phyloP scores from a whole-genome alignment of 2,113 vertebrate species.

The Polypterus senegalus region DNA sequence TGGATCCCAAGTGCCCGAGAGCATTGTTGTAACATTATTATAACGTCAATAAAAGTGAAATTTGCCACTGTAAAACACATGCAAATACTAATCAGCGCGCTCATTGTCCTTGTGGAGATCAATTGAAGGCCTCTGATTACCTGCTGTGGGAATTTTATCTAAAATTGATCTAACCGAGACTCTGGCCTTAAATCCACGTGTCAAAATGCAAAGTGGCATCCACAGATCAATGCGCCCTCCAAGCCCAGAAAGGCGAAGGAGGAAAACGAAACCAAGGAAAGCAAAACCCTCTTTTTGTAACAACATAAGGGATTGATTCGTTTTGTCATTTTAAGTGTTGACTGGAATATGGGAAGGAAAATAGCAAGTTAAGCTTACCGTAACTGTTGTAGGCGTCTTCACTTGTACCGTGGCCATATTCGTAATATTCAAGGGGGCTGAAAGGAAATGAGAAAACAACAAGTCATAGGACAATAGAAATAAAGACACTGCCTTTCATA shows the following conservation, averaged over 20 bases:
- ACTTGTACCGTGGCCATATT: conserved; percentile 75
- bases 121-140: conserved; percentile 33
- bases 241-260: conserved; percentile 20
- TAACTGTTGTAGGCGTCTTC: conserved; percentile 89
- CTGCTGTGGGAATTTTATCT: conserved; percentile 32
- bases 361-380: conserved; percentile 54
- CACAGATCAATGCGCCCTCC: conserved; percentile 31
- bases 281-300: conserved; percentile 28
- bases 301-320: conserved; percentile 26
- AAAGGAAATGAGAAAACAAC: conserved; percentile 44
- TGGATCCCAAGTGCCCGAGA: too few species aligned
- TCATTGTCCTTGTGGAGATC: conserved; percentile 22
- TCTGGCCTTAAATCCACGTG: conserved; percentile 16
- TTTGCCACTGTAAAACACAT: conserved; percentile 19
- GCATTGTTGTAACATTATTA: background rate
- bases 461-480: background rate
- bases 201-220: conserved; percentile 28
- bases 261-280: conserved; percentile 5
- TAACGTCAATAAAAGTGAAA: conserved; percentile 21
- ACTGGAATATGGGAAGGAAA: conserved; percentile 22
- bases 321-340: background rate
- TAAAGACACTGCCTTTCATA: too few species aligned
- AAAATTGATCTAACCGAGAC: conserved; percentile 35
- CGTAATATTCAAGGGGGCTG: conserved; percentile 89
- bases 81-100: conserved; percentile 21